phyloP scores from a whole-genome alignment of 2,888 invertebrate genomes.

The Gisinianus flammeolus region DNA sequence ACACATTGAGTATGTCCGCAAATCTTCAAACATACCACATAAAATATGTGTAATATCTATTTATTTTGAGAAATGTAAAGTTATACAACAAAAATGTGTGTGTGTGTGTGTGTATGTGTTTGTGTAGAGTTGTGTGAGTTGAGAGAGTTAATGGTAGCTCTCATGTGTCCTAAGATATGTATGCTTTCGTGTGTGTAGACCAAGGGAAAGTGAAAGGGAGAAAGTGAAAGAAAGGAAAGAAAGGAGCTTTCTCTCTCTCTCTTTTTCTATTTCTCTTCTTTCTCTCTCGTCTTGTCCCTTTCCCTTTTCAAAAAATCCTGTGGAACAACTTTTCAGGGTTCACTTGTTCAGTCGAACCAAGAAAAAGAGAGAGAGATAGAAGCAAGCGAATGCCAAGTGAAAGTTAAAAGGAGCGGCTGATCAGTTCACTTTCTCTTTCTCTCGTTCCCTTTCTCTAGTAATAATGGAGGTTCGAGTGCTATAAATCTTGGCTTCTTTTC shows the following conservation, averaged over 20 bases:
- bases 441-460: constrained; percentile 8
- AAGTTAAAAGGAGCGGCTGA: constrained; percentile 21
- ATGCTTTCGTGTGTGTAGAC: too few species aligned
- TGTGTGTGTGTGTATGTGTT: not conserved
- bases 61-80: not conserved
- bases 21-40: too few species aligned
- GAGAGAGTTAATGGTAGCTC: not conserved
- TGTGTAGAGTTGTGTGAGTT: not conserved
- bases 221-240: not conserved
- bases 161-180: too few species aligned
- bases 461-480: constrained; percentile 35
- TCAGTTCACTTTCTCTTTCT: constrained; percentile 7
- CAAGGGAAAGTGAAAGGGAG: constrained; percentile 1
- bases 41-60: too few species aligned
- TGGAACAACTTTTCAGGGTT: constrained; percentile 24
- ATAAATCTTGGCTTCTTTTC: constrained; percentile 39
- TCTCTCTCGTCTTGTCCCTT: not conserved
- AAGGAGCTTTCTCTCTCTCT: not conserved
- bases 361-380: not conserved
- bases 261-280: not conserved
- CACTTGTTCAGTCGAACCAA: constrained; percentile 14
- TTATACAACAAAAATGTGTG: not conserved
- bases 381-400: not conserved
- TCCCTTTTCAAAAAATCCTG: not conserved
- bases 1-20: too few species aligned